These are phyloP conservation scores for Enoplolaimus lenunculus DNA, from an alignment of 2,888 invertebrate genomes.

Conservation along the genomic window DNA sequence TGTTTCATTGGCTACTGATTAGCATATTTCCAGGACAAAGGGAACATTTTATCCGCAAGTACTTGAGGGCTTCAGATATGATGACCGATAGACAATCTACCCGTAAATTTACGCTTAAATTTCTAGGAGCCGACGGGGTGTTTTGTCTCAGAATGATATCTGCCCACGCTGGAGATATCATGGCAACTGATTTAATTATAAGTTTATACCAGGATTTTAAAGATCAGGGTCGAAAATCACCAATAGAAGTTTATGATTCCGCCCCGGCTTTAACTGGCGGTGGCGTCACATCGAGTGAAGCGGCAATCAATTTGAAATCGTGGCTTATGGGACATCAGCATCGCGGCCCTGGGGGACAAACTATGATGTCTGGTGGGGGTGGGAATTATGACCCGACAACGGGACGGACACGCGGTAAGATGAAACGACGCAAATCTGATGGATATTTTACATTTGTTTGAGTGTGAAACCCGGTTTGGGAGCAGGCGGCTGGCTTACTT, in stretches of 20 bases:
- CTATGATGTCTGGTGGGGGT: slow-evolving; percentile 37
- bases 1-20: slow-evolving; percentile 39
- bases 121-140: slow-evolving; percentile 38
- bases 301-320: slow-evolving; percentile 39
- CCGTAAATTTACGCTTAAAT: slow-evolving; percentile 41
- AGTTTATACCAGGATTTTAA: slow-evolving; percentile 40
- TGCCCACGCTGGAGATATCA: slow-evolving; percentile 41
- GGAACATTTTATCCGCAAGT: slow-evolving; percentile 40
- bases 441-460: slow-evolving; percentile 41
- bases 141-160: slow-evolving; percentile 41
- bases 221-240: slow-evolving; percentile 35
- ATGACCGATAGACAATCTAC: slow-evolving; percentile 40
- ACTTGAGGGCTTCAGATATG: slow-evolving; percentile 39
- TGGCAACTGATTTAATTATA: slow-evolving; percentile 40
- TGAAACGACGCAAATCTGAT: slow-evolving; percentile 38
- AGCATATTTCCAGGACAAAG: slow-evolving; percentile 39
- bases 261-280: slow-evolving; percentile 35
- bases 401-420: background rate
- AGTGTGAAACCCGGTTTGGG: too few relatives aligned
- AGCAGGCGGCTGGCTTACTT: too few relatives aligned
- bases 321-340: slow-evolving; percentile 29
- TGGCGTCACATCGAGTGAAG: slow-evolving; percentile 22
- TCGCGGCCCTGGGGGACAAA: slow-evolving; percentile 24
- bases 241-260: slow-evolving; percentile 41
- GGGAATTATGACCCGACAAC: slow-evolving; percentile 21